These are phyloP conservation scores for Isoperla grammatica DNA, from an alignment of 2,888 invertebrate genomes.

Conservation along the genomic window DNA sequence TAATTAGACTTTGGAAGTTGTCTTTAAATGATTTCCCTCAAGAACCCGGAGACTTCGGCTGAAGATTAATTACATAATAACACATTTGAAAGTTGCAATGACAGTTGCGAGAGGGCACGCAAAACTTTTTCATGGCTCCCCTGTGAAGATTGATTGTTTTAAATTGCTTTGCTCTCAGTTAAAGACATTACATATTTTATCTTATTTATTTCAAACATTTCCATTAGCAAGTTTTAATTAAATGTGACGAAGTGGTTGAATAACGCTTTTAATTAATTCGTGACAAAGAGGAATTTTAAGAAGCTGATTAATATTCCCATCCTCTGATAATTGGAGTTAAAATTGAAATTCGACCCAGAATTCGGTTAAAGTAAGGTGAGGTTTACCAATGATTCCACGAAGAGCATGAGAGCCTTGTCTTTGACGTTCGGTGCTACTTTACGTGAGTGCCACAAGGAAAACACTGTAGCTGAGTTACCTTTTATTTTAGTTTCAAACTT, in stretches of 20 bases:
- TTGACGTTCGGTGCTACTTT: too few species aligned
- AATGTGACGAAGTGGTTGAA: slow-evolving; percentile 7
- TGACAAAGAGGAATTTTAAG: background rate
- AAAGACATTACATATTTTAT: background rate
- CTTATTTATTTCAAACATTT: background rate
- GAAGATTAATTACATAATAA: slow-evolving; percentile 31
- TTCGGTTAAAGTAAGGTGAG: too few species aligned
- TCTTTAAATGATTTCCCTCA: slow-evolving; percentile 30
- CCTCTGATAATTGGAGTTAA: too few species aligned
- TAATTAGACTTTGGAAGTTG: slow-evolving; percentile 30
- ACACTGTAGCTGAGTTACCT: too few species aligned
- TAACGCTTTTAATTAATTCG: slow-evolving; percentile 10
- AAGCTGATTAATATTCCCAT: too few species aligned
- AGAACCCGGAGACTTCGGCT: slow-evolving; percentile 19
- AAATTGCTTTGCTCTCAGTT: slow-evolving; percentile 16
- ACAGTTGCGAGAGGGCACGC: slow-evolving; percentile 21
- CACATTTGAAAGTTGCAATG: slow-evolving; percentile 31
- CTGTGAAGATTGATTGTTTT: slow-evolving; percentile 24
- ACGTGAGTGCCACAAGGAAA: too few species aligned
- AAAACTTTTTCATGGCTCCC: slow-evolving; percentile 12
- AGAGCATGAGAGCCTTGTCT: too few species aligned
- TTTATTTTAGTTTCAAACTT: too few species aligned
- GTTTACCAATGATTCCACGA: too few species aligned
- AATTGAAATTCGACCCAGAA: too few species aligned
- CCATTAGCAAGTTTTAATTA: slow-evolving; percentile 7